phyloP scores from a whole-genome alignment of 2,888 invertebrate species.

The Melanophora roralis region DNA sequence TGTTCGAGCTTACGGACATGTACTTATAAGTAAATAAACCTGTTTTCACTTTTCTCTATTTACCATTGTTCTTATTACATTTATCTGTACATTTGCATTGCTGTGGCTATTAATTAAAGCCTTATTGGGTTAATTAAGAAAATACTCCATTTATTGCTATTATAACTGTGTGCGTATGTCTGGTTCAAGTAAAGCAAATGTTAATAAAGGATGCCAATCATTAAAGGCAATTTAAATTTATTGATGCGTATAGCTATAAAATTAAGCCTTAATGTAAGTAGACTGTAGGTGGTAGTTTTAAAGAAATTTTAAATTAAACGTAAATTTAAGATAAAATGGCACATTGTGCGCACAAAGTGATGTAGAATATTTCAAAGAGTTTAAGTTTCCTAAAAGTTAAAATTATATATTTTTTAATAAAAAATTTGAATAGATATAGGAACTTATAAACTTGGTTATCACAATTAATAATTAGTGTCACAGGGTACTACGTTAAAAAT shows the following conservation, averaged over 20 bases:
- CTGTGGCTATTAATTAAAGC: conserved; percentile 60
- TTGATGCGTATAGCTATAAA: neutral
- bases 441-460: too few species aligned
- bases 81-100: neutral
- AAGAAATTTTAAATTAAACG: too few species aligned
- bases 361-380: too few species aligned
- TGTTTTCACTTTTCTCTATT: neutral
- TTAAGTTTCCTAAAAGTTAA: too few species aligned
- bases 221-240: conserved; percentile 6
- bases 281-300: too few species aligned
- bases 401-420: too few species aligned
- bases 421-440: too few species aligned
- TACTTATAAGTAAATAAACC: neutral
- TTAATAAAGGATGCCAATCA: neutral
- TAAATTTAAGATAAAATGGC: too few species aligned
- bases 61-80: neutral
- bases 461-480: too few species aligned
- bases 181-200: neutral
- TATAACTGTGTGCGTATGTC: neutral
- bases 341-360: too few species aligned
- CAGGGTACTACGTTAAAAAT: too few species aligned
- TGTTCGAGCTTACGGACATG: neutral
- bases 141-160: conserved; percentile 19
- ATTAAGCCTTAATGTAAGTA: too few species aligned
- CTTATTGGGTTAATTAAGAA: conserved; percentile 63